These are phyloP conservation scores for Trissolcus basalis DNA, from an alignment of 1,140 invertebrate genomes.

Conservation along the genomic window DNA sequence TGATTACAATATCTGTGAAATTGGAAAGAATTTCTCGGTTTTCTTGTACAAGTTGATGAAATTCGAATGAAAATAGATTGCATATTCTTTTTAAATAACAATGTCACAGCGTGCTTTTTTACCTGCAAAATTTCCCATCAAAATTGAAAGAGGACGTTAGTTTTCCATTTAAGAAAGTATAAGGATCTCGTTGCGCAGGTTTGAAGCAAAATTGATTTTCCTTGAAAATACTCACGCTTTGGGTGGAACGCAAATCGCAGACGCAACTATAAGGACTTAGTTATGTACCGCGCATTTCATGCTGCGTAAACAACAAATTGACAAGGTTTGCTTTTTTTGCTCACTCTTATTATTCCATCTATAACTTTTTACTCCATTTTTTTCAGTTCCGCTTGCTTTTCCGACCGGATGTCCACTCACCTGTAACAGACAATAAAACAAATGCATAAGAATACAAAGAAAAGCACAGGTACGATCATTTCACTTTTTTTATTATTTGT, in stretches of 20 bases:
- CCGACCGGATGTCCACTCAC: slow-evolving; percentile 16
- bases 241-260: too few relatives aligned
- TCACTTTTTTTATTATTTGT: neutral
- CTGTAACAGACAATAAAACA: slow-evolving; percentile 31
- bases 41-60: neutral
- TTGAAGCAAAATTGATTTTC: slow-evolving; percentile 36
- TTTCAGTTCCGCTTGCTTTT: slow-evolving; percentile 6
- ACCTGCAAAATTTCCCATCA: slow-evolving; percentile 18
- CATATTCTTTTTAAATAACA: slow-evolving; percentile 52
- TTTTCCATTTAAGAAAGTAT: slow-evolving; percentile 47
- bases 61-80: slow-evolving; percentile 48
- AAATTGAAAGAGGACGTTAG: slow-evolving; percentile 40
- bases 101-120: slow-evolving; percentile 24
- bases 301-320: slow-evolving; percentile 1
- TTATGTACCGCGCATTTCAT: slow-evolving; percentile 4
- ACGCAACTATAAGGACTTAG: slow-evolving; percentile 4
- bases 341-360: too few relatives aligned
- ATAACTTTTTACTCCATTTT: too few relatives aligned
- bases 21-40: too few relatives aligned
- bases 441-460: slow-evolving; percentile 17
- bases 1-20: too few relatives aligned
- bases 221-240: slow-evolving; percentile 24
- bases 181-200: slow-evolving; percentile 18
- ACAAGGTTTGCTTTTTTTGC: neutral
- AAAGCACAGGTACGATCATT: slow-evolving; percentile 9